Percentiles rank a stretch among this genome's conserved stretches.
Evolutionary conservation across 2,888 invertebrate genomes (phyloP).

Genomic region (Emmelina monodactyla): DNA sequence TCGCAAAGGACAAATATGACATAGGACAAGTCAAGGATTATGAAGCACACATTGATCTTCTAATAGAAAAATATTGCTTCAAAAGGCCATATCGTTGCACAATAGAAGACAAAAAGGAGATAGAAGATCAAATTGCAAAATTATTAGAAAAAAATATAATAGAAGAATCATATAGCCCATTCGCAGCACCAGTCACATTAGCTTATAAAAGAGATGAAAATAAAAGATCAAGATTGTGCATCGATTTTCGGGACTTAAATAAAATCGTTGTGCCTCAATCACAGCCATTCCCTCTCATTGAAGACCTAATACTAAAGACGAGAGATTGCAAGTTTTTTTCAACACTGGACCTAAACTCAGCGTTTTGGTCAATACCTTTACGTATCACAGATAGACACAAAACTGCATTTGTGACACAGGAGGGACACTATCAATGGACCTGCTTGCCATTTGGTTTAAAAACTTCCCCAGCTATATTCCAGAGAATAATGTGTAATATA

Average conservation of each 20-base stretch:
- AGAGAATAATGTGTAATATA: constrained; percentile 8
- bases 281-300: constrained; percentile 23
- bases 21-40: constrained; percentile 17
- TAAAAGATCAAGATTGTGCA: constrained; percentile 22
- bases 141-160: constrained; percentile 13
- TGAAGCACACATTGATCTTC: constrained; percentile 19
- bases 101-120: constrained; percentile 14
- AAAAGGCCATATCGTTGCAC: constrained; percentile 18
- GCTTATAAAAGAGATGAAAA: constrained; percentile 18
- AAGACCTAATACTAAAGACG: constrained; percentile 25
- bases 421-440: constrained; percentile 12
- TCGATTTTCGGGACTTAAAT: constrained; percentile 21
- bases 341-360: constrained; percentile 28
- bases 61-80: constrained; percentile 18
- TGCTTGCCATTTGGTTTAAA: constrained; percentile 12
- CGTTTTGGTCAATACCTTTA: constrained; percentile 33
- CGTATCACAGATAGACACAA: constrained; percentile 24
- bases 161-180: constrained; percentile 17
- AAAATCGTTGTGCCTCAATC: constrained; percentile 21
- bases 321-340: constrained; percentile 25
- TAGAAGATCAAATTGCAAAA: constrained; percentile 14
- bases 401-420: constrained; percentile 22
- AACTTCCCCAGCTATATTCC: constrained; percentile 11
- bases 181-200: constrained; percentile 19
- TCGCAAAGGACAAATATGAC: constrained; percentile 19